phyloP scores from a whole-genome alignment of 2,888 invertebrate genomes.

The Antheraea yamamai region DNA sequence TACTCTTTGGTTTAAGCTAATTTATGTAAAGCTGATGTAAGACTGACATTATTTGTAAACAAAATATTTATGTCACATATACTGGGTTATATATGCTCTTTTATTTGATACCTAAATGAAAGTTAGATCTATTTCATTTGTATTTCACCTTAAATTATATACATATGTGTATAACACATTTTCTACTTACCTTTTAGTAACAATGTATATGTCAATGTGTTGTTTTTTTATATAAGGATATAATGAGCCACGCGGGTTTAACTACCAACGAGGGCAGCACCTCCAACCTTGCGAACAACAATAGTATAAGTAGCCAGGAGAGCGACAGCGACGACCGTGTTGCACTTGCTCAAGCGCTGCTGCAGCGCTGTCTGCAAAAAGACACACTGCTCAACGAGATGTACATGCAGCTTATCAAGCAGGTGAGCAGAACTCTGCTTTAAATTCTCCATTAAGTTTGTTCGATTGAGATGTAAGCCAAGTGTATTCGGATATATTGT shows the following conservation, averaged over 20 bases:
- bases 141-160: neutral
- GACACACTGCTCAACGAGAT: slow-evolving; percentile 94
- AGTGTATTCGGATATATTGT: too few species aligned
- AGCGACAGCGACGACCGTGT: slow-evolving; percentile 93
- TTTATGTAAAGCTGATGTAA: too few species aligned
- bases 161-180: neutral
- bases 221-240: slow-evolving; percentile 59
- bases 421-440: slow-evolving; percentile 53
- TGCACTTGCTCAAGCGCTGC: slow-evolving; percentile 92
- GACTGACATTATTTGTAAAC: too few species aligned
- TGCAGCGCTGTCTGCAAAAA: slow-evolving; percentile 95
- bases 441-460: neutral
- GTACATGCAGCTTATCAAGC: slow-evolving; percentile 95
- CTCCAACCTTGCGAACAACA: slow-evolving; percentile 70
- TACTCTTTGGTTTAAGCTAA: too few species aligned
- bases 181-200: neutral
- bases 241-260: slow-evolving; percentile 94
- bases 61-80: too few species aligned
- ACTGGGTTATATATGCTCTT: too few species aligned
- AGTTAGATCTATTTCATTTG: too few species aligned
- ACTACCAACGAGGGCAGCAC: slow-evolving; percentile 76
- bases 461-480: too few species aligned
- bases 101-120: too few species aligned
- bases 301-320: slow-evolving; percentile 63
- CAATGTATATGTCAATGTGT: neutral